These are phyloP conservation scores for Proteles cristata DNA, from an alignment of 2,113 vertebrate species.

Conservation along the genomic window DNA sequence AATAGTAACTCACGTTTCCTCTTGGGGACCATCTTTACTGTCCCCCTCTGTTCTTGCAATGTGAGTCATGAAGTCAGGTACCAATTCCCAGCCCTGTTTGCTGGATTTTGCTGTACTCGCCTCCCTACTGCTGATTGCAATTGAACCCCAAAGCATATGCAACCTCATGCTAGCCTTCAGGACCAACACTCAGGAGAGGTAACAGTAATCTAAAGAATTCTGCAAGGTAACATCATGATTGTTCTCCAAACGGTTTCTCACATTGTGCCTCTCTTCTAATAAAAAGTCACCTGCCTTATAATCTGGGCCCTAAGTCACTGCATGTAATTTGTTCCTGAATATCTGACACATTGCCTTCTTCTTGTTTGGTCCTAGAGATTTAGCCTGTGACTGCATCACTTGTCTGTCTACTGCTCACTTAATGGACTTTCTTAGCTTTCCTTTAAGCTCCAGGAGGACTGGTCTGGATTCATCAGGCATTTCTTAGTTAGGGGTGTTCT, in stretches of 20 bases:
- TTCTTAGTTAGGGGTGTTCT: background rate
- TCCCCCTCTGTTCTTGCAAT: background rate
- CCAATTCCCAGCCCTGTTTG: background rate
- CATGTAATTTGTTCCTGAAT: background rate
- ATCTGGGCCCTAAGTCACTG: background rate
- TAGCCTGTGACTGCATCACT: background rate
- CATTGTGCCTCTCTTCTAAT: background rate
- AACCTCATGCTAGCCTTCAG: background rate
- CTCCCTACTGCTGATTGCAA: background rate
- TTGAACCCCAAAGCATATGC: background rate
- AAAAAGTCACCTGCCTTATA: background rate
- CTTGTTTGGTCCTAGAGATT: background rate
- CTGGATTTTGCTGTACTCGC: background rate
- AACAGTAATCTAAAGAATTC: background rate
- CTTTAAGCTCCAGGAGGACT: background rate
- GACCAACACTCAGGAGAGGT: background rate
- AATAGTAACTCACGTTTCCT: background rate
- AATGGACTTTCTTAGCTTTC: background rate
- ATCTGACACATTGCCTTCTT: background rate
- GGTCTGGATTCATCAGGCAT: background rate
- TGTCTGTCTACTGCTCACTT: background rate
- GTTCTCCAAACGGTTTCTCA: background rate
- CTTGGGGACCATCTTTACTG: background rate
- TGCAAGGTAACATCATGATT: background rate
- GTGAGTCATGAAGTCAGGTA: background rate